A percentile compares a stretch with the other conserved stretches of the same genome.
phyloP scores from a whole-genome alignment of 2,888 invertebrate genomes.

The Sarcophaga variegata region DNA sequence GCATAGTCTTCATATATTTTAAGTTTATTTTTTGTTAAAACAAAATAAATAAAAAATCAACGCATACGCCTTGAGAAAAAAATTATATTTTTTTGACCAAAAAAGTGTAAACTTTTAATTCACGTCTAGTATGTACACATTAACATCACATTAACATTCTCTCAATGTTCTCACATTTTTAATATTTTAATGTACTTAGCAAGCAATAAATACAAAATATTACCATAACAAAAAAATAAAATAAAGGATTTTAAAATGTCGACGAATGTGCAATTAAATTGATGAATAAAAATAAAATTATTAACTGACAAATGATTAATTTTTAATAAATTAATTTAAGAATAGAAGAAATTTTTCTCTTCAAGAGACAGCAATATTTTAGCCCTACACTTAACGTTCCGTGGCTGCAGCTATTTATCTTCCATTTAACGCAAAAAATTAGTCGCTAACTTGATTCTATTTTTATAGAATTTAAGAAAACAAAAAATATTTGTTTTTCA shows the following conservation, averaged over 20 bases:
- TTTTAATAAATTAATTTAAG: background rate
- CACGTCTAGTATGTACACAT: too few relatives aligned
- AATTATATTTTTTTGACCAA: too few relatives aligned
- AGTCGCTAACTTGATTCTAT: conserved; percentile 33
- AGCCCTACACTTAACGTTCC: background rate
- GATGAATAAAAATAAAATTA: conserved; percentile 32
- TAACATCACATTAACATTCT: too few relatives aligned
- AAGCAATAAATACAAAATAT: conserved; percentile 30
- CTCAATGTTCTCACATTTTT: background rate
- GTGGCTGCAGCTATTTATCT: conserved; percentile 23
- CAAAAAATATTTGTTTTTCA: too few relatives aligned
- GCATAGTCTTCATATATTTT: too few relatives aligned
- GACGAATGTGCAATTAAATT: background rate
- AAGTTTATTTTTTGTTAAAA: too few relatives aligned
- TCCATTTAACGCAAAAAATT: conserved; percentile 26
- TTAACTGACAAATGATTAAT: conserved; percentile 24
- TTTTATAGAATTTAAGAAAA: conserved; percentile 26
- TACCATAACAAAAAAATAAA: conserved; percentile 50
- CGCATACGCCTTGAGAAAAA: too few relatives aligned
- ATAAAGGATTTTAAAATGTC: background rate
- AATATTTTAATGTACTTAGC: conserved; percentile 6
- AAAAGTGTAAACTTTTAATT: too few relatives aligned
- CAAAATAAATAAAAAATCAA: too few relatives aligned
- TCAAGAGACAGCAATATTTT: background rate
- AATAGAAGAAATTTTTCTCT: background rate